Percentiles rank a stretch among this genome's conserved stretches.
These are phyloP conservation scores for Acrocephalus scirpaceus DNA, from an alignment of 2,797 vertebrate species.

Conservation along the genomic window DNA sequence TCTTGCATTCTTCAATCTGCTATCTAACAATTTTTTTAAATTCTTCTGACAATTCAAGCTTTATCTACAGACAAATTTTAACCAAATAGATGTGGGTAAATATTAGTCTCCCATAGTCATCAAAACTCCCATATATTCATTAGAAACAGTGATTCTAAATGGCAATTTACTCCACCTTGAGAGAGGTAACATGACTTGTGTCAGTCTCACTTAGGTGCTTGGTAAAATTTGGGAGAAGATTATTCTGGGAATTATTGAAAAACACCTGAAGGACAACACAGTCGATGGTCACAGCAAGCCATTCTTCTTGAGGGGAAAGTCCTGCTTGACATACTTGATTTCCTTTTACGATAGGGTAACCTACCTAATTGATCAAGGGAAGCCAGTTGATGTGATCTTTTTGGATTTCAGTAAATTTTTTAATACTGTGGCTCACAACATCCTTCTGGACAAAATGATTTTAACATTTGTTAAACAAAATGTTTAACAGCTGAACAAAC, in stretches of 20 bases:
- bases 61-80: not conserved
- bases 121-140: not conserved
- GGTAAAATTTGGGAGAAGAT: not conserved
- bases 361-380: not conserved
- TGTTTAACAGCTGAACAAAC: not conserved
- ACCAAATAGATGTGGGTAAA: not conserved
- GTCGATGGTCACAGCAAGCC: not conserved
- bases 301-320: not conserved
- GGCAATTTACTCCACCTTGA: not conserved
- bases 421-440: too few species aligned
- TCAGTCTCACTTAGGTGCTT: not conserved
- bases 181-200: not conserved
- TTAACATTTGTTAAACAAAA: too few species aligned
- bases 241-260: not conserved
- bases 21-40: not conserved
- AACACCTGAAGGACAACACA: not conserved
- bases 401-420: not conserved
- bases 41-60: not conserved
- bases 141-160: not conserved
- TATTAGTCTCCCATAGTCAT: not conserved
- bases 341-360: accelerated
- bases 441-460: not conserved
- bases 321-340: not conserved
- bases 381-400: not conserved
- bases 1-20: not conserved